These are phyloP conservation scores for Carassius auratus DNA, from an alignment of 2,113 vertebrate genomes.

Conservation along the genomic window DNA sequence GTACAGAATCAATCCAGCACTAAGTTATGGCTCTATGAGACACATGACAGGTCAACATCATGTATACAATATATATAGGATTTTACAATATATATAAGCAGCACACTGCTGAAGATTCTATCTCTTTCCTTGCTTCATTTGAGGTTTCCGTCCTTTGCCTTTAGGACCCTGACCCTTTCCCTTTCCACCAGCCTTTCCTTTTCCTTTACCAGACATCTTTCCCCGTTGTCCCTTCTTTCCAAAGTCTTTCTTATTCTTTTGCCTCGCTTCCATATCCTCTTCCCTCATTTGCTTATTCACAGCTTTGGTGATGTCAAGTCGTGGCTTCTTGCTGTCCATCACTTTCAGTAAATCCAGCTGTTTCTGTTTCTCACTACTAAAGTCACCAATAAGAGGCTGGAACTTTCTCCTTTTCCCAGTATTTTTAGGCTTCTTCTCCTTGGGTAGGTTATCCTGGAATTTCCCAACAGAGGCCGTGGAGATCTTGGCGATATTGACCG, in stretches of 20 bases:
- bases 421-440: conserved; percentile 79
- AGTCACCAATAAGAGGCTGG: conserved; percentile 87
- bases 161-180: conserved; percentile 58
- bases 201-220: conserved; percentile 59
- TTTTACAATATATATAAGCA: neutral
- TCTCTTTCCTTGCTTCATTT: conserved; percentile 66
- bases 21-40: neutral
- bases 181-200: conserved; percentile 59
- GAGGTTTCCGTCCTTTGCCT: conserved; percentile 57
- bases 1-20: conserved; percentile 40
- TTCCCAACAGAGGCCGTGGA: conserved; percentile 90
- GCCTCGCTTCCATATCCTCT: conserved; percentile 84
- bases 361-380: conserved; percentile 82
- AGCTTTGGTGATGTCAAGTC: conserved; percentile 85
- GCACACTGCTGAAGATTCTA: conserved; percentile 47
- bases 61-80: neutral
- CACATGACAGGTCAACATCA: neutral
- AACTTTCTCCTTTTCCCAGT: conserved; percentile 87
- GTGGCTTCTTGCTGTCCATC: conserved; percentile 84
- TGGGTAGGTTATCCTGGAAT: conserved; percentile 90
- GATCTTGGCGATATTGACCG: conserved; percentile 79
- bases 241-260: conserved; percentile 72
- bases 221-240: conserved; percentile 75
- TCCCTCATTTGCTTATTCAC: conserved; percentile 93
- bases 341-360: conserved; percentile 87